phyloP scores from a whole-genome alignment of 30 jellyfish, hydroid and myxozoan genomes.

The Aurelia aurita complex sp. Pacific region DNA sequence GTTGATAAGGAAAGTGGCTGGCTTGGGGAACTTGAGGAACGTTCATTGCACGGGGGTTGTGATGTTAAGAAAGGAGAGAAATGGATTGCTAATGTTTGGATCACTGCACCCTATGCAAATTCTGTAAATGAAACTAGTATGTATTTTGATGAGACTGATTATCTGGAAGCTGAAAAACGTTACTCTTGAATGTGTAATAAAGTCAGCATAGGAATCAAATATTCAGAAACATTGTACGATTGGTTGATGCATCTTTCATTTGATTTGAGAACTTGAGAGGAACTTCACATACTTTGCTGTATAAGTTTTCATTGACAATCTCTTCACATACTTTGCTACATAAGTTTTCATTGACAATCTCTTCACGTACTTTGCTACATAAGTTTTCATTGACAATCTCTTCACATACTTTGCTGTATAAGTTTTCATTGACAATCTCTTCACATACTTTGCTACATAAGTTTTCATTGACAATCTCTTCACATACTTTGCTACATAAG shows the following conservation, averaged over 20 bases:
- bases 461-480: too few species aligned
- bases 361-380: too few species aligned
- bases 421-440: too few species aligned
- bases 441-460: too few species aligned
- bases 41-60: constrained; percentile 99
- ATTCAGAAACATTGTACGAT: neutral
- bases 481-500: too few species aligned
- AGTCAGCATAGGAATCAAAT: neutral
- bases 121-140: constrained; percentile 69
- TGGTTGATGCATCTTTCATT: neutral
- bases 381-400: too few species aligned
- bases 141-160: constrained; percentile 82
- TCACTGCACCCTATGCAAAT: constrained; percentile 93
- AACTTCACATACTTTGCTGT: too few species aligned
- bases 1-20: constrained; percentile 82
- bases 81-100: constrained; percentile 99
- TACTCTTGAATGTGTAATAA: neutral
- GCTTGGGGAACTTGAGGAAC: constrained; percentile 95
- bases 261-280: neutral
- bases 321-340: too few species aligned
- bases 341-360: too few species aligned
- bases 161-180: constrained; percentile 57
- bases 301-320: too few species aligned
- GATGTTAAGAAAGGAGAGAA: constrained; percentile 95
- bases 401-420: too few species aligned